Conservation (phyloP, 1,140 invertebrate genomes). For the Halictus rubicundus region DNA sequence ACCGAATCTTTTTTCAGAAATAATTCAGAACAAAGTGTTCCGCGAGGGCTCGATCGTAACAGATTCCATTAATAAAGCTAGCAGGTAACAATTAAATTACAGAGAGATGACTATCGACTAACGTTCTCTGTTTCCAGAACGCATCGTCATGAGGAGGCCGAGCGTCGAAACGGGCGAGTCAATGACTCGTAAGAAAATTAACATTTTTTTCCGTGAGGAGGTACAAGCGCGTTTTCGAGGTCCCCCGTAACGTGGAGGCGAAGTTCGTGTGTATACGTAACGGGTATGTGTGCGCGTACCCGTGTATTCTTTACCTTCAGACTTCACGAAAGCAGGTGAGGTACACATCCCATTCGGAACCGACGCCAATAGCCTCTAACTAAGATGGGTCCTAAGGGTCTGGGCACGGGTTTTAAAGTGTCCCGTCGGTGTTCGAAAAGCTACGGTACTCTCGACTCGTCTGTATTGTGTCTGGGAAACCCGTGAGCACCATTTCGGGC, state of each 20-base stretch:
- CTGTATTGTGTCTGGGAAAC: conserved; percentile 2
- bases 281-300: not conserved
- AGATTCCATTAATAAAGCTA: not conserved
- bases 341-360: conserved; percentile 39
- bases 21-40: not conserved
- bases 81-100: conserved; percentile 42
- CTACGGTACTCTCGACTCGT: conserved; percentile 40
- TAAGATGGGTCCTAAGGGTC: conserved; percentile 55
- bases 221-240: not conserved
- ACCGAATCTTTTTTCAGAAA: too few relatives aligned
- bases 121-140: not conserved
- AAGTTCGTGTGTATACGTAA: not conserved
- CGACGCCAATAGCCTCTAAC: conserved; percentile 70
- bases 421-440: conserved; percentile 57
- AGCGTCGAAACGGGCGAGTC: not conserved
- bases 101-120: conserved; percentile 34
- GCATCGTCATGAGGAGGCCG: not conserved
- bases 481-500: not conserved
- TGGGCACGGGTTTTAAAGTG: conserved; percentile 56
- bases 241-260: not conserved
- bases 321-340: conserved; percentile 63
- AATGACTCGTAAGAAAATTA: not conserved
- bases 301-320: conserved; percentile 8
- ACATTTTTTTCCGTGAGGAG: not conserved
- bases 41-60: not conserved